Evolutionary conservation across 2,888 invertebrate species (phyloP), one percentile per base, ranked within the genome.

Genomic region (Phortica magna): DNA sequence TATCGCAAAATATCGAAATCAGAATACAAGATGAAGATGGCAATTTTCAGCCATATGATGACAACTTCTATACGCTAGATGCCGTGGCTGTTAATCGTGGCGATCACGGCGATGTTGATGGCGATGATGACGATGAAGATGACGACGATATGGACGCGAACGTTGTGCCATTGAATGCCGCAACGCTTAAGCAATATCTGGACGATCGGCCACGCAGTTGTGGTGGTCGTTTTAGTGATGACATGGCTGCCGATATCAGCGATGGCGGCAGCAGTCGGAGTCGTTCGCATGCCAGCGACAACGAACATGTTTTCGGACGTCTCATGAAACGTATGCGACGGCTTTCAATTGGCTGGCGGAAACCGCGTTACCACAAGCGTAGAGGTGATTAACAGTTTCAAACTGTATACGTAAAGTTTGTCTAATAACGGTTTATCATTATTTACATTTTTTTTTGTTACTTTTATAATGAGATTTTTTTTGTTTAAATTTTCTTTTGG

Each of bases 1-100:
- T 90, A 55, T 91, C 91, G 76, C 92, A 91, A 74, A 91, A 90
- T 82, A 91, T 92, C 76, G 92, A 92, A 81, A 92, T 92, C 41
- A 91, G 89, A 68, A 90, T 92, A 75, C 91, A 92, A 82, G 92
- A 92, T 75, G 91, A 90, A 79, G 89, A 91, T 81, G 91, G 91
- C 31, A 90, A 91, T 77, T 90, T 84, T 82, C 89, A 89, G 83
- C 88, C 88, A 4, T 91, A 91, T 48, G 91, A 91, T 73, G 91
- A 91, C 77, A 89, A 91, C 75, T 91, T 80, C 70, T 89, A 86
- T 67, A 87, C 87, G 77, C 81, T 90, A 17, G 81, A 41, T 17
- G 7, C 14, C 6, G 31, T 22, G 6, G 72, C 22, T 14, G 22
- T 73, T 61, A 0, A 65, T 31, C 53, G 79, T 7, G 43, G 48